phyloP scores from a whole-genome alignment of 2,888 invertebrate species.

The Reticulitermes lucifugus region DNA sequence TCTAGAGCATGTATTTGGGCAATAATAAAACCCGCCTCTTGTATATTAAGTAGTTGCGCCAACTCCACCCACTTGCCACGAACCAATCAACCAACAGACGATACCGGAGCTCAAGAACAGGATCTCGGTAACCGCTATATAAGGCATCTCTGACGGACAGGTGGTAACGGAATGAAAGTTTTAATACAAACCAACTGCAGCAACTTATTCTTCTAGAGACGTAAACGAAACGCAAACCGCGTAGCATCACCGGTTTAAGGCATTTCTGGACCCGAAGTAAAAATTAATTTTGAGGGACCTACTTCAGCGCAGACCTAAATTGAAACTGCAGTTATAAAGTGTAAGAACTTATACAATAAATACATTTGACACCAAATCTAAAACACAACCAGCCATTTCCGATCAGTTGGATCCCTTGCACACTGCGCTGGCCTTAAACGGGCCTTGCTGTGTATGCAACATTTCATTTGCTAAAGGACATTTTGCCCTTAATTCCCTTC shows the following conservation, averaged over 20 bases:
- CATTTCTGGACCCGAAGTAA: no score
- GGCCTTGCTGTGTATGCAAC: background rate
- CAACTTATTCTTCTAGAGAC: background rate
- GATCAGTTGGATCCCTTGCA: no score
- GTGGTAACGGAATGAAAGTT: background rate
- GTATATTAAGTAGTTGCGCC: background rate
- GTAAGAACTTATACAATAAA: no score
- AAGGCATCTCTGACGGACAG: constrained; percentile 4
- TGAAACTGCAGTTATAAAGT: no score
- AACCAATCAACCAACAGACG: constrained; percentile 7
- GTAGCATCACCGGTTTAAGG: no score
- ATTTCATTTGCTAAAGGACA: background rate
- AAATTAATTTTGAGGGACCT: no score
- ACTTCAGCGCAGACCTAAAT: no score
- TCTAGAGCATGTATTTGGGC: background rate
- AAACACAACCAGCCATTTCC: no score
- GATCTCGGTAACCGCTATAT: background rate
- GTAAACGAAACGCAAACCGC: background rate
- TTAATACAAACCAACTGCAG: background rate
- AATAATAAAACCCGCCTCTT: constrained; percentile 29
- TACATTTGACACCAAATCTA: no score
- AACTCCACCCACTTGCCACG: constrained; percentile 29
- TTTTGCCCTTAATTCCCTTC: background rate
- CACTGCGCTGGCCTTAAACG: no score
- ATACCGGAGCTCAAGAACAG: background rate